These are phyloP conservation scores for Stichopus horrens DNA, from an alignment of 53 echinoderm and acorn worm species.

Conservation along the genomic window DNA sequence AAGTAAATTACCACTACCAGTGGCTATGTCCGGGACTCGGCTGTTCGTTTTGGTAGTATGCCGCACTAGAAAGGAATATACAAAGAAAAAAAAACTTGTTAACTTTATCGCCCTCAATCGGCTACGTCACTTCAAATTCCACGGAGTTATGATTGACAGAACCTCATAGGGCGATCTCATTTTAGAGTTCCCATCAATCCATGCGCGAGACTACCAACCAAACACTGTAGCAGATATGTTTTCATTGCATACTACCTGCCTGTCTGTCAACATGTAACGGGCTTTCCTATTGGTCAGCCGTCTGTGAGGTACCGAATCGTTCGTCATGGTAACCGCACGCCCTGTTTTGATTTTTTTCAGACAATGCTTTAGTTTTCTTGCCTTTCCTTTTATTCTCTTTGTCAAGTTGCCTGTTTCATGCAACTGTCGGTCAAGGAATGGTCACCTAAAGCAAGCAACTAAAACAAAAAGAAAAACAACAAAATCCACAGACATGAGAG, in stretches of 20 bases:
- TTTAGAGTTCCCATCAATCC: slow-evolving; percentile 65
- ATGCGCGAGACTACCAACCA: slow-evolving; percentile 47
- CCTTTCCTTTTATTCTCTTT: background rate
- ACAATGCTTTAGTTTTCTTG: background rate
- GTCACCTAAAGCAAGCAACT: too few relatives aligned
- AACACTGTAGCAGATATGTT: slow-evolving; percentile 55
- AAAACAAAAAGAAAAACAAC: background rate
- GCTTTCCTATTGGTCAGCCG: slow-evolving; percentile 41
- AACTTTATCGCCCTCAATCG: slow-evolving; percentile 42
- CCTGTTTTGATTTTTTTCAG: slow-evolving; percentile 12
- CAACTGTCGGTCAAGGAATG: too few relatives aligned
- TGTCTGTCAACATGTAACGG: slow-evolving; percentile 46
- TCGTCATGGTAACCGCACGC: slow-evolving; percentile 43
- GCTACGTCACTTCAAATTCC: slow-evolving; percentile 46
- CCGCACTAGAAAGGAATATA: background rate
- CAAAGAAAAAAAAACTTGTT: slow-evolving; percentile 21
- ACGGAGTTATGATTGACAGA: slow-evolving; percentile 64
- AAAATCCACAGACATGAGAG: background rate
- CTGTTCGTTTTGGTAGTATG: background rate
- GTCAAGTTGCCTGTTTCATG: background rate
- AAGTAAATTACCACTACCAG: too few relatives aligned
- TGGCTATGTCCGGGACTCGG: background rate
- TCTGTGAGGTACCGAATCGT: background rate
- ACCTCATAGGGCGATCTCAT: slow-evolving; percentile 49
- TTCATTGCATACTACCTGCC: slow-evolving; percentile 46